Base-by-base conservation (phyloP, 2,797 vertebrate genomes). In the Gymnothorax javanicus region DNA sequence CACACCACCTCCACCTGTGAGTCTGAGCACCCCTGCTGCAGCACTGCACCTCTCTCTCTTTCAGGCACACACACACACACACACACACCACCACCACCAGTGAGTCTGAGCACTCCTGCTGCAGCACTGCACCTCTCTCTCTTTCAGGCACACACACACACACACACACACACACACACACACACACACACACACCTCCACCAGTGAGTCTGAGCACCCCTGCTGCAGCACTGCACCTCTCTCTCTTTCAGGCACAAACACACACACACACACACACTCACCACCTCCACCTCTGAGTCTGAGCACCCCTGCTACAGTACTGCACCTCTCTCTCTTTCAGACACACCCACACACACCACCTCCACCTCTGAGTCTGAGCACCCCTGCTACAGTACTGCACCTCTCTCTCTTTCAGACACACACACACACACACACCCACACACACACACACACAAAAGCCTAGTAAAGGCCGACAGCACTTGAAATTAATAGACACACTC, bases 1-100 rank as follows among this genome's bases (percentile, higher is more conserved):
- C n/a, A n/a, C 91, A 99, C 98, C 86, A 99, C 98, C 86, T 96
- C 96, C 87, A 99, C 98, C 86, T 95, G 98, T 99, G 93, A 94
- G 96, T 91, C 13, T 43, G 17, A 79, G 75, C 12, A 15, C 1
- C n/a, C n/a, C n/a, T 79, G 54, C 75, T 79, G 75, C 75, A 23
- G 6, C 7, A 54, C 12, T 54, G 13, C 20, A 0, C 17, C 13
- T 52, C 17, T 84, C 54, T 62, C 85, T 52, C 50, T 54, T 0
- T 60, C 43, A 85, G 8, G 56, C 67, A 17, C n/a, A 58, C 69
- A 57, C 84, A 71, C 79, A 71, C n/a, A 20, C 62, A n/a, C 3
- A 60, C n/a, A n/a, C n/a, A n/a, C 91, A 99, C 98, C 86, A 99
- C 98, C 86, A 96, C 96, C 87, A 99, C 98, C 86, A 95, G 98